Evolutionary conservation across 2,888 invertebrate species (phyloP).

Genomic region (Rhodophaea formosa): DNA sequence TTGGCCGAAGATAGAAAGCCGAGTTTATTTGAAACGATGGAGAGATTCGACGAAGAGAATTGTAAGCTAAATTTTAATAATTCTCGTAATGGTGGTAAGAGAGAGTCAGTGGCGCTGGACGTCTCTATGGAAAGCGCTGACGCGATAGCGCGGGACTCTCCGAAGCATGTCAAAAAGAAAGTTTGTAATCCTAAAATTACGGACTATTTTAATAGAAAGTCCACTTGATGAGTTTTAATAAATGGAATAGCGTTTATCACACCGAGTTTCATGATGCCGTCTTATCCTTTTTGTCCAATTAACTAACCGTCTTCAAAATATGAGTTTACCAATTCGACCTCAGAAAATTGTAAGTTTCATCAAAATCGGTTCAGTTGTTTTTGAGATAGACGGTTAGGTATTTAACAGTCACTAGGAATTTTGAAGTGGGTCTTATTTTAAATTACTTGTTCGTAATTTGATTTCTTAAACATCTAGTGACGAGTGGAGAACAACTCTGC

Average conservation of each 20-base stretch:
- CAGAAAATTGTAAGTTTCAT: too few relatives aligned
- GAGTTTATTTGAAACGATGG: conserved; percentile 52
- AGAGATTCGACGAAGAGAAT: conserved; percentile 48
- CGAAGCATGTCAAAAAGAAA: conserved; percentile 55
- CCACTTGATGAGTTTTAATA: conserved; percentile 38
- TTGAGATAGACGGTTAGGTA: too few relatives aligned
- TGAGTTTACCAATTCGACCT: too few relatives aligned
- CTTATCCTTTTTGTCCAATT: not conserved
- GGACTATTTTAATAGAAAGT: conserved; percentile 65
- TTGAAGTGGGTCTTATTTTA: too few relatives aligned
- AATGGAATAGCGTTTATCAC: conserved; percentile 18
- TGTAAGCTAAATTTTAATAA: conserved; percentile 46
- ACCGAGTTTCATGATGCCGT: not conserved
- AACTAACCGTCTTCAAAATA: too few relatives aligned
- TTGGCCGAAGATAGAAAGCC: conserved; percentile 15
- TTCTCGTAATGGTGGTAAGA: conserved; percentile 31
- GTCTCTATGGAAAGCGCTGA: conserved; percentile 30
- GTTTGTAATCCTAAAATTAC: conserved; percentile 62
- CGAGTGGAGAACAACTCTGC: too few relatives aligned
- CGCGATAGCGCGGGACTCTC: conserved; percentile 37
- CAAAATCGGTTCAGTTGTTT: too few relatives aligned
- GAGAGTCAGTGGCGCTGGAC: conserved; percentile 22
- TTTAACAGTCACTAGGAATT: too few relatives aligned
- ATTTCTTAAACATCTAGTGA: too few relatives aligned
- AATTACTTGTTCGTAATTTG: too few relatives aligned